A percentile compares a stretch with the other conserved stretches of the same genome.
These are phyloP conservation scores for Ptychadena robeensis DNA, from an alignment of 2,797 vertebrate species.

Conservation along the genomic window DNA sequence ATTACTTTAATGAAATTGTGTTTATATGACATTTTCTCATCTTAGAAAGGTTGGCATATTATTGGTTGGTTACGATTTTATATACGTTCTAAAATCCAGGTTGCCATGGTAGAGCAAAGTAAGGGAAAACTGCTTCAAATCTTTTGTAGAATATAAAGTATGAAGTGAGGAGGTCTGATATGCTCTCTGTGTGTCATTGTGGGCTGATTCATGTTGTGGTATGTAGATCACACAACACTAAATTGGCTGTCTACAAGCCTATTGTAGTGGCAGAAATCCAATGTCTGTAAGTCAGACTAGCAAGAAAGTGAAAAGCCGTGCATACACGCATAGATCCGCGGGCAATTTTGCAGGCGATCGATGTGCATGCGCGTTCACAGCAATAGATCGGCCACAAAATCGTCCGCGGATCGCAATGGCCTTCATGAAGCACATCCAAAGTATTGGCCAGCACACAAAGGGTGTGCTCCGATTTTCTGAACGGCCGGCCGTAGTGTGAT, in stretches of 20 bases:
- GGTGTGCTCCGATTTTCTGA: too few relatives aligned
- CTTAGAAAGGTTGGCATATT: neutral
- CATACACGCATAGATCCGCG: too few relatives aligned
- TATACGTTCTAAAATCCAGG: neutral
- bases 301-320: too few relatives aligned
- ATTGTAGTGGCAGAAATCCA: neutral
- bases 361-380: too few relatives aligned
- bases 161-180: neutral
- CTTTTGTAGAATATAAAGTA: neutral
- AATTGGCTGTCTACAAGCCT: neutral
- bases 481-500: too few relatives aligned
- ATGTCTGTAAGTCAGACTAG: too few relatives aligned
- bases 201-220: neutral
- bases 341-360: too few relatives aligned
- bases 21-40: neutral
- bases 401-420: too few relatives aligned
- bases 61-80: neutral
- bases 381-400: too few relatives aligned
- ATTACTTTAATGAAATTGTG: neutral
- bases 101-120: conserved; percentile 11
- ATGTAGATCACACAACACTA: neutral
- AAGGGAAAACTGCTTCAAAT: neutral
- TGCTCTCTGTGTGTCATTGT: neutral
- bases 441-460: too few relatives aligned
- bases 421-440: too few relatives aligned